Conservation (phyloP, 92 coral and sea anemone genomes). For the Paramuricea clavata region DNA sequence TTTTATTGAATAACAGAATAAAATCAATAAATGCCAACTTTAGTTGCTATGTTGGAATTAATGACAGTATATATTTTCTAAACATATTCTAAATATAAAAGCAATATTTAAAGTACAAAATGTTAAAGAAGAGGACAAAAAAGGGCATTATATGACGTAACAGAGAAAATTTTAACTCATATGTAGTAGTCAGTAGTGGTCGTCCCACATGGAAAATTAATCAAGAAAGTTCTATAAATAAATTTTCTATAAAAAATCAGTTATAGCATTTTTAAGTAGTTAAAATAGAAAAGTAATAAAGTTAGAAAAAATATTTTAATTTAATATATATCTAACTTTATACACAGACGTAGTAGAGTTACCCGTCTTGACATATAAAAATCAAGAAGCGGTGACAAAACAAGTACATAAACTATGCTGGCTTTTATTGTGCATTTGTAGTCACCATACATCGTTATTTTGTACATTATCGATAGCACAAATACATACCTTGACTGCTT, state of each 20-base stretch:
- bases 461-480: neutral
- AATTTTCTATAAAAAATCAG: neutral
- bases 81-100: too few species aligned
- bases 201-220: neutral
- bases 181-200: neutral
- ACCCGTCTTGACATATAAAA: neutral
- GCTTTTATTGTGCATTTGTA: neutral
- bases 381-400: neutral
- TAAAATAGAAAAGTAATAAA: neutral
- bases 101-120: neutral
- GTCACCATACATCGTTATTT: neutral
- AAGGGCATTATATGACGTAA: conserved; percentile 18
- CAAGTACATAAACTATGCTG: neutral
- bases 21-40: too few species aligned
- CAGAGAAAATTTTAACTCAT: conserved; percentile 10
- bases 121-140: neutral
- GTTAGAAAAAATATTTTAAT: neutral
- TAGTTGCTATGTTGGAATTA: too few species aligned
- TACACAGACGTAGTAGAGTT: neutral
- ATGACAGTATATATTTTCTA: too few species aligned
- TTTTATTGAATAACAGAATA: too few species aligned
- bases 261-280: neutral
- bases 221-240: neutral
- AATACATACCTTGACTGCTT: conserved; percentile 36
- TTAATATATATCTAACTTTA: neutral